A percentile compares a stretch with the other conserved stretches of the same genome.
Evolutionary conservation across 2,888 invertebrate genomes (phyloP).

Genomic region (Patella pellucida): DNA sequence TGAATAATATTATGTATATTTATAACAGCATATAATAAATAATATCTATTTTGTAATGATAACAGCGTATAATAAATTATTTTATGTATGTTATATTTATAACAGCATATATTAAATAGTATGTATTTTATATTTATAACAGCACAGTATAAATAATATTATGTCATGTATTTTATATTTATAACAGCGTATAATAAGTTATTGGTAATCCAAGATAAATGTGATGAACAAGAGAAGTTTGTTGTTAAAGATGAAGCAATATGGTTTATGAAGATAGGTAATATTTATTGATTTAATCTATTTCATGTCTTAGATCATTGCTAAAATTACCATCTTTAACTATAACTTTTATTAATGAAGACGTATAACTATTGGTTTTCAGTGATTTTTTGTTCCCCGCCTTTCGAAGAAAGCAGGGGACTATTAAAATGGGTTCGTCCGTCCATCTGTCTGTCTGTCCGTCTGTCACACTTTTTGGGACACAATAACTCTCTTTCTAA

Average conservation of each 20-base stretch:
- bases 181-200: conserved; percentile 50
- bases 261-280: conserved; percentile 69
- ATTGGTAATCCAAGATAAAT: conserved; percentile 38
- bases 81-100: background rate
- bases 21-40: no score
- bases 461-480: no score
- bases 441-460: no score
- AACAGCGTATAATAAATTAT: conserved; percentile 45
- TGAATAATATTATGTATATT: no score
- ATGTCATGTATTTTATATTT: background rate
- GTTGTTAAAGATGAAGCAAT: conserved; percentile 54
- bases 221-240: conserved; percentile 25
- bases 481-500: no score
- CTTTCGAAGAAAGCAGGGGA: no score
- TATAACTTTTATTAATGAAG: background rate
- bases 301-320: background rate
- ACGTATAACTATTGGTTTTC: background rate
- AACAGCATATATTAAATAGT: conserved; percentile 45
- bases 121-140: conserved; percentile 12
- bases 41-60: background rate
- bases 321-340: background rate
- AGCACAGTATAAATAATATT: conserved; percentile 44
- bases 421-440: no score
- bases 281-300: conserved; percentile 6
- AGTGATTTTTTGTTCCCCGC: background rate